Evolutionary conservation across 2,113 vertebrate genomes (phyloP).

Genomic region (Hyperoodon ampullatus): DNA sequence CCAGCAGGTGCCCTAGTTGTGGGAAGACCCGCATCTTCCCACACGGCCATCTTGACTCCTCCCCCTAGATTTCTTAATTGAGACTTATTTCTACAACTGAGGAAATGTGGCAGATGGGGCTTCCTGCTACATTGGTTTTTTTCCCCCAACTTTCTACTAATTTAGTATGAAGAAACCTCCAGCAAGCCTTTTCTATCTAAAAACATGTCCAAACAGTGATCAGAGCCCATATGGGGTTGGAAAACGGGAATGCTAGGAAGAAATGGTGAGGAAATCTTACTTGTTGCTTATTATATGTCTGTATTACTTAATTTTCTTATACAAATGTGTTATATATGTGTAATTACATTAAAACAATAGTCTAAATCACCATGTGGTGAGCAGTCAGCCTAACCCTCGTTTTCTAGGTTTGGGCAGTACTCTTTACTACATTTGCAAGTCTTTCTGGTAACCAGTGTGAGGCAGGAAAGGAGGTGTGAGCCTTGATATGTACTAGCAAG

Average conservation of each 20-base stretch:
- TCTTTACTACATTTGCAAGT: background rate
- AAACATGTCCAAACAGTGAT: background rate
- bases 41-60: no score
- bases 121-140: background rate
- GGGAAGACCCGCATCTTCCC: no score
- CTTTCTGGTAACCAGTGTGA: background rate
- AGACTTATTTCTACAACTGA: slow-evolving; percentile 29
- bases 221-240: background rate
- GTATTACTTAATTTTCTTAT: background rate
- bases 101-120: slow-evolving; percentile 2
- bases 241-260: background rate
- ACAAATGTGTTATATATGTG: background rate
- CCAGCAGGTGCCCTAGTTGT: no score
- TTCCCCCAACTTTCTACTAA: slow-evolving; percentile 11
- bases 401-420: no score
- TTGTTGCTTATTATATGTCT: background rate
- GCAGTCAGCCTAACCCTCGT: background rate
- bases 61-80: background rate
- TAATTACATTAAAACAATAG: background rate
- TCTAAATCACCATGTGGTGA: background rate
- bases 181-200: background rate
- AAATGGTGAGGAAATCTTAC: background rate
- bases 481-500: background rate
- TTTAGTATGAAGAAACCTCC: background rate
- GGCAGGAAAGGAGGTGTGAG: background rate